phyloP scores from a whole-genome alignment of 2,113 vertebrate genomes.

The Rissa tridactyla region DNA sequence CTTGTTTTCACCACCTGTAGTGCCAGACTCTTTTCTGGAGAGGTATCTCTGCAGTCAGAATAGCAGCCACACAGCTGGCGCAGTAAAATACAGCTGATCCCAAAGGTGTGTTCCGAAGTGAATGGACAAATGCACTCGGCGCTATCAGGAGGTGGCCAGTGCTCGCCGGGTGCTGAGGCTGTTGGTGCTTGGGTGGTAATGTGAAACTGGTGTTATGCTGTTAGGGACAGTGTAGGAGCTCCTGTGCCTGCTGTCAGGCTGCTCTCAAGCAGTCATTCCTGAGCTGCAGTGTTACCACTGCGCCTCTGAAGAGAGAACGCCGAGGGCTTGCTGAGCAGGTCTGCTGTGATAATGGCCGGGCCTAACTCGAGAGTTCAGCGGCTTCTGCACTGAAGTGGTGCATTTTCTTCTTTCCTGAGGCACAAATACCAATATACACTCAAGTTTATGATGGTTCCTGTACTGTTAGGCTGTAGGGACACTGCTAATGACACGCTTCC shows the following conservation, averaged over 20 bases:
- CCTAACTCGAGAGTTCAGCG: not conserved
- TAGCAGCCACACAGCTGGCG: not conserved
- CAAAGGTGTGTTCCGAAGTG: not conserved
- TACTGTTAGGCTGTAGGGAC: not conserved
- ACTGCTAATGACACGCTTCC: not conserved
- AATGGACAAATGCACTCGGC: not conserved
- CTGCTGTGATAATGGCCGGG: not conserved
- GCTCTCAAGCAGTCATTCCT: not conserved
- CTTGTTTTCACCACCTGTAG: not conserved
- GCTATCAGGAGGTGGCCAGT: rapidly evolving
- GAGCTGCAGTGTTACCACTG: not conserved
- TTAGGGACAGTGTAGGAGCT: not conserved
- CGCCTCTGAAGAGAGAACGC: not conserved
- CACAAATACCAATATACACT: not conserved
- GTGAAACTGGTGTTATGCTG: not conserved
- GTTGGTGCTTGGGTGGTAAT: not conserved
- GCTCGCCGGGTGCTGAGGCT: not conserved
- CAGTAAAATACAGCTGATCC: not conserved
- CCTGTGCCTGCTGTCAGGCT: not conserved
- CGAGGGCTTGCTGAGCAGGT: not conserved
- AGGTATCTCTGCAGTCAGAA: not conserved
- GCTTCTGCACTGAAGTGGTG: not conserved
- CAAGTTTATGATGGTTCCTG: not conserved
- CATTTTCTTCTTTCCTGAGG: not conserved
- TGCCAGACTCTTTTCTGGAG: not conserved